These are phyloP conservation scores for Drosophila triauraria DNA, from an alignment of 1,140 invertebrate species.

Conservation along the genomic window DNA sequence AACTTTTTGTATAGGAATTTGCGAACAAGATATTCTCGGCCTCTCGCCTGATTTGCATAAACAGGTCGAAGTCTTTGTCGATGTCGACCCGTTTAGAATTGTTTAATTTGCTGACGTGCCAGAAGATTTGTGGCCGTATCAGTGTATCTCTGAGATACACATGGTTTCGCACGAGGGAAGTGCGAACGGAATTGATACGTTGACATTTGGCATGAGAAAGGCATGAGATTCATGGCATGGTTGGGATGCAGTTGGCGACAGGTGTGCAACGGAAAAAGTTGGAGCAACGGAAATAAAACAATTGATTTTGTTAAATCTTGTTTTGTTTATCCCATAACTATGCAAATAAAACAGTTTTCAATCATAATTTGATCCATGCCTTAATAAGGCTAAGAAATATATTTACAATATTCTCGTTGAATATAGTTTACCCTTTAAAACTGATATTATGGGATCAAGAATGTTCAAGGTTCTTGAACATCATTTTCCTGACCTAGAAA, in stretches of 20 bases:
- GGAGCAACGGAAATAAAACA: not conserved
- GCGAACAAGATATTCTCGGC: constrained; percentile 40
- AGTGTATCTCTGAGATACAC: constrained; percentile 30
- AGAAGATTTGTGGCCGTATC: constrained; percentile 37
- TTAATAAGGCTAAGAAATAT: not conserved
- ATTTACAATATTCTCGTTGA: not conserved
- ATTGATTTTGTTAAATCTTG: not conserved
- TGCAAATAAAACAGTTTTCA: not conserved
- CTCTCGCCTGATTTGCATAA: constrained; percentile 51
- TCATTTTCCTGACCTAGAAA: not conserved
- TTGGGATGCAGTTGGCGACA: not conserved
- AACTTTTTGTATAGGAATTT: constrained; percentile 55
- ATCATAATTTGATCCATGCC: not conserved
- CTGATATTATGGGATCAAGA: not conserved
- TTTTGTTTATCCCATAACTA: not conserved
- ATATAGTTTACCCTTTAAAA: not conserved
- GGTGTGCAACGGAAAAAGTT: not conserved
- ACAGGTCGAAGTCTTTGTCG: constrained; percentile 45
- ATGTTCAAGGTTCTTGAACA: not conserved
- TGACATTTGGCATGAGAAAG: constrained; percentile 41
- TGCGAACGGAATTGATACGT: constrained; percentile 40
- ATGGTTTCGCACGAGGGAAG: constrained; percentile 10
- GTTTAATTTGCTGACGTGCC: constrained; percentile 46
- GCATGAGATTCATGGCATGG: not conserved
- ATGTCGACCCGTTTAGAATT: constrained; percentile 58